Evolutionary conservation across 2,797 vertebrate species (phyloP), one percentile per base, ranked within the genome.

Genomic region (Mus minutoides): DNA sequence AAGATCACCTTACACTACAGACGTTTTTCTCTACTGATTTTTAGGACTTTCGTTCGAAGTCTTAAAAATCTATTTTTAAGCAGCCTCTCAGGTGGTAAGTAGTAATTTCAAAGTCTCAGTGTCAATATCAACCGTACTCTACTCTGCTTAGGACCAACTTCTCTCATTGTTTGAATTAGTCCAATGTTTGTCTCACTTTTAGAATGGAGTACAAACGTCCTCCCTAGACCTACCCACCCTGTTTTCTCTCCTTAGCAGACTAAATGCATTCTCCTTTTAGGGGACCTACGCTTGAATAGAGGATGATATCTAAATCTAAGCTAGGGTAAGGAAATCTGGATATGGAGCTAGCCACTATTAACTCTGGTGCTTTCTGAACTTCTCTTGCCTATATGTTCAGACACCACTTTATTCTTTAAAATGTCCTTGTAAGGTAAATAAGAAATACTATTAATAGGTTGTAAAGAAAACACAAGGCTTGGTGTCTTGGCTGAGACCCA

Each of bases 91-190:
- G 71, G 87, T 46, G 69, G 69, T 12, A 71, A n/a, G 91, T 84
- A 52, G 73, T 93, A 54, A 80, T 62, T 43, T 73, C 29, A 77
- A 49, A 14, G 19, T 1, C 21, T 31, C 22, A 31, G 4, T 46
- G 37, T 31, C 6, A 5, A 52, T 49, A 37, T 91, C 31, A 79
- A n/a, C 49, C 80, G 19, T 60, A 56, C 21, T 77, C 17, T 1
- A 69, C 4, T 60, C 69, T 91, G 37, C 14, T 87, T 84, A 76
- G 46, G 71, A 90, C 1, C 40, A 37, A 93, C 60, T 93, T 93
- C 73, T 80, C 86, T 64, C 91, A 54, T 80, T 96, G 73, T 88
- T 91, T 93, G 62, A 90, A 94, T 94, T 67, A 75, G 31, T 90
- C 16, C 90, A 24, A 82, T 87, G 56, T 60, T 84, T 93, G 82